Percentiles rank a stretch among this genome's conserved stretches.
Conservation (phyloP, 92 coral and sea anemone species). For the Isaurus tuberculatus region DNA sequence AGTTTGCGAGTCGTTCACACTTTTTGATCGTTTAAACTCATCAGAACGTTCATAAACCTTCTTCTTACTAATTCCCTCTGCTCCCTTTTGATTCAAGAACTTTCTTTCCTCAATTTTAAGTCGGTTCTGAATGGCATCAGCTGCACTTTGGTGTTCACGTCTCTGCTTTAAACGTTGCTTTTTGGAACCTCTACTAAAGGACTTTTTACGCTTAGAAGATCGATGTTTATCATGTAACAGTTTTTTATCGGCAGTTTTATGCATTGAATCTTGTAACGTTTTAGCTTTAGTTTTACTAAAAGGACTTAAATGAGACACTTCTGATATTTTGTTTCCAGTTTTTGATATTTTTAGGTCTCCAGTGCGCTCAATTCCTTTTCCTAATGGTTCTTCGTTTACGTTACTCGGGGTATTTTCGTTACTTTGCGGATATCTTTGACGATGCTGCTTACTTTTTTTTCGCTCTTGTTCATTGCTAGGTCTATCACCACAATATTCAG, state of each 20-base stretch:
- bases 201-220: conserved; percentile 21
- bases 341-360: background rate
- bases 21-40: background rate
- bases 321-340: conserved; percentile 6
- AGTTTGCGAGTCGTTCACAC: background rate
- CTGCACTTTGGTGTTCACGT: background rate
- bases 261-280: background rate
- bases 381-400: background rate
- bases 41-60: background rate
- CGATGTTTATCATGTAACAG: conserved; percentile 7
- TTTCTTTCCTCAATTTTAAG: background rate
- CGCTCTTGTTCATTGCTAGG: background rate
- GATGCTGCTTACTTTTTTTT: background rate
- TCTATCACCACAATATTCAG: background rate
- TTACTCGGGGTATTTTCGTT: background rate
- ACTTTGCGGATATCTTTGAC: conserved; percentile 1
- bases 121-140: background rate
- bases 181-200: conserved; percentile 21
- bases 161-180: conserved; percentile 9
- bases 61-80: background rate
- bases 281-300: conserved; percentile 1
- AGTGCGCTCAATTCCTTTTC: background rate
- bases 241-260: background rate
- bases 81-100: background rate
- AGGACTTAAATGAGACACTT: background rate